These are phyloP conservation scores for Coluber constrictor DNA, from an alignment of 2,797 vertebrate species.

Conservation along the genomic window DNA sequence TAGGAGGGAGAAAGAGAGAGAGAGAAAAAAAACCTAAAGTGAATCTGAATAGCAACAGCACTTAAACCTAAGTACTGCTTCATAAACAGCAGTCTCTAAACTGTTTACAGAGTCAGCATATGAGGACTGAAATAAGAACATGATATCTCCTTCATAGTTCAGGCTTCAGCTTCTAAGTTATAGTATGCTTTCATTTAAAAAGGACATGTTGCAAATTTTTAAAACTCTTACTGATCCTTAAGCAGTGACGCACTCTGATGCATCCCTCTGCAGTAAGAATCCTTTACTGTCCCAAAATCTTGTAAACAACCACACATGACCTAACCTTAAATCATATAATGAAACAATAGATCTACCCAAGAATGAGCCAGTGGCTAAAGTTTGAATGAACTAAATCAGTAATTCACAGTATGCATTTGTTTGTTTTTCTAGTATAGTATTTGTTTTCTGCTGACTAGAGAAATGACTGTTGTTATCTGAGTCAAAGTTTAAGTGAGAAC, in stretches of 20 bases:
- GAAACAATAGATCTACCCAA: not conserved
- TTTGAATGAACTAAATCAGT: not conserved
- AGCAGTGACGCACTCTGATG: not conserved
- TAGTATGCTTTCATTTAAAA: not conserved
- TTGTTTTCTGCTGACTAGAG: slow-evolving; percentile 3
- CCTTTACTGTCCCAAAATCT: not conserved
- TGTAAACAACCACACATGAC: not conserved
- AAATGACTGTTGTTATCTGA: not conserved
- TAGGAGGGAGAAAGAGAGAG: not conserved
- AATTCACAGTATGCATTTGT: not conserved
- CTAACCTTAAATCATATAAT: not conserved
- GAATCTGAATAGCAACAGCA: not conserved
- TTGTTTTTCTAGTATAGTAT: not conserved
- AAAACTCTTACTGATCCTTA: not conserved
- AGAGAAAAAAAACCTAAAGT: not conserved
- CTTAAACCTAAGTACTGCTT: not conserved
- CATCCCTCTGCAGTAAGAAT: not conserved
- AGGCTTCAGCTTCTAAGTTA: not conserved
- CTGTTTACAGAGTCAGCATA: not conserved
- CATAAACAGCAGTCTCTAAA: not conserved
- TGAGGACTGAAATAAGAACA: not conserved
- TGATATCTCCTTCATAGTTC: not conserved
- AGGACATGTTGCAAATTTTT: not conserved
- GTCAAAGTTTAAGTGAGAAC: slow-evolving; percentile 16
- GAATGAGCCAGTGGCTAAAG: not conserved